Base-by-base conservation (phyloP, 2,113 vertebrate species). In the Prietella phreatophila region DNA sequence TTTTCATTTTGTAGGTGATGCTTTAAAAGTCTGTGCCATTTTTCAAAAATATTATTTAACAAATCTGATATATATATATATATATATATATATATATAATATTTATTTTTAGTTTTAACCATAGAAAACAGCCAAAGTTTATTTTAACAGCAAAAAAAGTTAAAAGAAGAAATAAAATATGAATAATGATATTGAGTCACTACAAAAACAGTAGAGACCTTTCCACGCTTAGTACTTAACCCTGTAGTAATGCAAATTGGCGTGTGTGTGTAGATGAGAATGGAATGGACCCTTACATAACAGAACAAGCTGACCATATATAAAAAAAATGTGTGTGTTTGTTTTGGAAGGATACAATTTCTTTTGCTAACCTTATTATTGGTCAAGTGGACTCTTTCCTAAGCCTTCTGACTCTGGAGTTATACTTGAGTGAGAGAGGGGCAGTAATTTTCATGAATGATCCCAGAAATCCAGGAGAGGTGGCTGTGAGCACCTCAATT, bases 361-460 rank as follows among this genome's bases (percentile, higher is more conserved):
- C 53, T 61, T 86, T 55, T 79, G 56, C 75, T 63, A 86, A 67
- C 79, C 69, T 88, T 39, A 89, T 89, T 89, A 87, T 47, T 50
- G 55, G 55, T 25, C 78, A 82, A 22, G 30, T 63, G 63, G n/a
- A 36, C 69, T 17, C 71, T 19, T 60, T 36, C 30, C 19, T 22
- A 30, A 81, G 56, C 58, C 20, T 69, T 22, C 58, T 67, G 81
- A 79, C 63, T 88, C 88, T 86, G 50, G 42, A 73, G 81, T 88
- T 89, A 67, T 81, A 73, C 71, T 84, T 73, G 84, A 89, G 84
- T 89, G 53, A 42, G 75, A 86, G 71, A 86, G 14, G 71, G 86
- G 73, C 67, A 39, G 86, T 86, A 73, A 80, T 65, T n/a, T 89
- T 86, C 86, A 56, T 88, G 88, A 88, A 89, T 89, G 84, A 84